Base-by-base conservation (phyloP, 2,888 invertebrate species). In the Ophion obscuratus region DNA sequence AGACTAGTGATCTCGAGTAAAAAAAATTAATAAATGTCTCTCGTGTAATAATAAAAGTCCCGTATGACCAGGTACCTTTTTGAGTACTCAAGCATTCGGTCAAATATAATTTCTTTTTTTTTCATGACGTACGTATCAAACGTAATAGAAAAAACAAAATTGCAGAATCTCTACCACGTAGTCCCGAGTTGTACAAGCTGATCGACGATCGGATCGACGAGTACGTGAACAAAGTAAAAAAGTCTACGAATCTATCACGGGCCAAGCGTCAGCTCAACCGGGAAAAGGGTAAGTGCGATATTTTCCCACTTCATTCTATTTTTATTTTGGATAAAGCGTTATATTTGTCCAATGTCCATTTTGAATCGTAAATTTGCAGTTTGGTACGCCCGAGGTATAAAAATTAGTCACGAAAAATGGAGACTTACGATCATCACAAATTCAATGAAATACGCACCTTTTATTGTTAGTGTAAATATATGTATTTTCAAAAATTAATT, bases 201-300 rank as follows among this genome's bases (percentile, higher is more conserved):
- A 87, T 91, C 47, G 83, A 91, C 59, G 44, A 75, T 2, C 71
- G 85, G 59, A 70, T 92, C 31, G 53, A 20, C 10, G 75, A 86
- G 40, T 88, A 89, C 75, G 68, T 87, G 47, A 80, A 40, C 27
- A 85, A 87, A 67, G 36, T 62, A 31, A 87, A 87, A 78, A 83
- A 75, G 31, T 78, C 31, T 53, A 81, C 24, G 11, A 57, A 81
- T 71, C 20, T 74, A n/a, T 67, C 31, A 14, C 86, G 90, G 6
- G 74, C 68, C 14, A 90, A 81, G 74, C 88, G 90, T 10, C 74
- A 84, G 74, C 36, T 84, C 40, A 61, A 81, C 71, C 44, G 9
- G 36, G 75, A 81, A 44, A 71, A 86, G 27, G 85, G 87, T 87
- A 87, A 81, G 71, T 53, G 24, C 2, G 3, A 53, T 27, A 17